Evolutionary conservation across 2,113 vertebrate species (phyloP).

Genomic region (Sceloporus tristichus): DNA sequence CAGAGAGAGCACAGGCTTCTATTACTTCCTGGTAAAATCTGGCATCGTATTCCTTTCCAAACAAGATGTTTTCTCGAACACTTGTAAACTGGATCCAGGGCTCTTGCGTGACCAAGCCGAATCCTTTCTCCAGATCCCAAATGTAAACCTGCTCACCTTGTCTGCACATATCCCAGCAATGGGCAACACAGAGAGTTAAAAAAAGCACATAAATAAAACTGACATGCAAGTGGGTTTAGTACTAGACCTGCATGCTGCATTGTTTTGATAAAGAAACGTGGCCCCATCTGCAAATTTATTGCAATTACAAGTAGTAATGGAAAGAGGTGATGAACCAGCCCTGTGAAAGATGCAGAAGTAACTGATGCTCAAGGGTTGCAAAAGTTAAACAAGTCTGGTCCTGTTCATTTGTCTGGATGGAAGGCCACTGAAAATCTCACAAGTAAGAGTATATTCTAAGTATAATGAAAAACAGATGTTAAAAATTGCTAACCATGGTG

Average conservation of each 20-base stretch:
- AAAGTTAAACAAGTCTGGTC: not conserved
- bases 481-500: too few relatives aligned
- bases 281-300: not conserved
- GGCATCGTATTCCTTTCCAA: constrained; percentile 87
- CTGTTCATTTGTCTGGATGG: not conserved
- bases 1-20: constrained; percentile 90
- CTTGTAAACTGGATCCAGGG: constrained; percentile 96
- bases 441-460: not conserved
- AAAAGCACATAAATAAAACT: not conserved
- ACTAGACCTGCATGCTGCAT: not conserved
- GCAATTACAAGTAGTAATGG: not conserved
- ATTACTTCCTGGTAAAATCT: constrained; percentile 86
- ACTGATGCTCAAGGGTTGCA: not conserved
- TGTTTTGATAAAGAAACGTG: not conserved
- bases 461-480: not conserved
- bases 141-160: constrained; percentile 83
- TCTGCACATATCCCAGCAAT: constrained; percentile 73
- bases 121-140: constrained; percentile 84
- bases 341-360: not conserved
- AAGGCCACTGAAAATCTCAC: not conserved
- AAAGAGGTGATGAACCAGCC: not conserved
- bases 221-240: not conserved
- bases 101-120: constrained; percentile 91
- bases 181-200: not conserved
- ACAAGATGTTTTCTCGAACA: constrained; percentile 95